Percentiles rank a stretch among this genome's conserved stretches.
These are phyloP conservation scores for Hippolais icterina DNA, from an alignment of 2,113 vertebrate genomes.

Conservation along the genomic window DNA sequence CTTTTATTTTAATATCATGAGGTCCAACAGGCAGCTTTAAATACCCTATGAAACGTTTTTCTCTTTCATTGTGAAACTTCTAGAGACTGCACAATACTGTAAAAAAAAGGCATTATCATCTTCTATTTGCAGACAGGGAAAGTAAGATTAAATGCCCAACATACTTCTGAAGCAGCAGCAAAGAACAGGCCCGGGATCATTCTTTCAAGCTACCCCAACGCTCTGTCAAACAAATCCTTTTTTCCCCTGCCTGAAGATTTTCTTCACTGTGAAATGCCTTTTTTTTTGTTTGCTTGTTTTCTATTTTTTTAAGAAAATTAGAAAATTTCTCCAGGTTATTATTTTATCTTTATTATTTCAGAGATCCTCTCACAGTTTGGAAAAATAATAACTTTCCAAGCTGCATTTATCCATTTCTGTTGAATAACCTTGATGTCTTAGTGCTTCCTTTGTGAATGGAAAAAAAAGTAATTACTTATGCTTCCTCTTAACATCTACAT, in stretches of 20 bases:
- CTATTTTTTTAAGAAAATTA: neutral
- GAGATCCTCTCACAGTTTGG: neutral
- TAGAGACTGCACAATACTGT: neutral
- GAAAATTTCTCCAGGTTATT: neutral
- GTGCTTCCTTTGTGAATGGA: neutral
- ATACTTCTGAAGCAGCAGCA: neutral
- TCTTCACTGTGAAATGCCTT: neutral
- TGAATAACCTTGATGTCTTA: constrained; percentile 11
- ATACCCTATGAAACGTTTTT: neutral
- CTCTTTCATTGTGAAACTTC: neutral
- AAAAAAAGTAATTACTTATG: neutral
- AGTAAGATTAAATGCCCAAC: neutral
- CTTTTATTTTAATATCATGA: neutral
- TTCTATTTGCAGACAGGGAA: neutral
- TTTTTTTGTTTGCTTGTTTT: neutral
- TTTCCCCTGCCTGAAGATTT: neutral
- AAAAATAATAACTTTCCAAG: constrained; percentile 26
- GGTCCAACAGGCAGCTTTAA: neutral
- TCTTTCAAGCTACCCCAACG: neutral
- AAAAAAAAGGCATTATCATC: neutral
- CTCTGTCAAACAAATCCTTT: neutral
- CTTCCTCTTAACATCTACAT: neutral
- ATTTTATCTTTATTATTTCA: neutral
- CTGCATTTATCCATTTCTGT: constrained; percentile 12
- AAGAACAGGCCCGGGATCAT: neutral